Evolutionary conservation across 2,888 invertebrate species (phyloP), one percentile per base, ranked within the genome.

Genomic region (Drosophila buzzatii): DNA sequence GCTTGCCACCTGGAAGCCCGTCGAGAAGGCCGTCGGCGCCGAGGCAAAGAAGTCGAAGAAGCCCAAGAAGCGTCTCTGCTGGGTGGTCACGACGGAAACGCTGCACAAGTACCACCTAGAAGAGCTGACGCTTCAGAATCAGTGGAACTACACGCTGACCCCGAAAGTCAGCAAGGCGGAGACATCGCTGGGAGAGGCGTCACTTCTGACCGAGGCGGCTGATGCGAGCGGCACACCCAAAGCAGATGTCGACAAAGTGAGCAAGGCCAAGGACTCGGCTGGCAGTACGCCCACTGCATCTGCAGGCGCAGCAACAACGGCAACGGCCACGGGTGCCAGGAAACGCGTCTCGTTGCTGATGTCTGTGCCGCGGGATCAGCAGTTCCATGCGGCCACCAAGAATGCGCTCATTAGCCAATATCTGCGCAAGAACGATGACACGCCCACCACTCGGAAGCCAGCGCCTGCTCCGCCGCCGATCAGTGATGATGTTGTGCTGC

Each of bases 81-180:
- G 96, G 96, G 94, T 94, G 79, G 96, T 96, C 0, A 89, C 94
- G 0, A 93, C 94, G 10, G 94, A 95, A 14, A 80, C 94, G 1
- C 92, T 95, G 16, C 93, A 94, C 41, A 93, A 95, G 81, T 95
- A 95, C 91, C 91, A 94, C 8, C 87, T 94, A 23, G 85, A 92
- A 0, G 93, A 94, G 44, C 85, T 95, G 0, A 86, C 92, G 1
- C 67, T 95, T 20, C 94, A 95, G 0, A 89, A 95, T 85, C 89
- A 92, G 4, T 96, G 95, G 95, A 91, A 91, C 5, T 95, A 95
- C 74, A 92, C 81, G 12, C 80, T 93, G 20, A 90, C 85, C 18
- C 93, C 93, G 3, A 92, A 86, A 45, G 71, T 69, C 20, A 72
- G 62, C 39, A 79, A 79, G 7, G 64, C 41, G 56, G 56, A 75